Evolutionary conservation across 2,797 vertebrate genomes (phyloP).

Genomic region (Cottoperca gobio): DNA sequence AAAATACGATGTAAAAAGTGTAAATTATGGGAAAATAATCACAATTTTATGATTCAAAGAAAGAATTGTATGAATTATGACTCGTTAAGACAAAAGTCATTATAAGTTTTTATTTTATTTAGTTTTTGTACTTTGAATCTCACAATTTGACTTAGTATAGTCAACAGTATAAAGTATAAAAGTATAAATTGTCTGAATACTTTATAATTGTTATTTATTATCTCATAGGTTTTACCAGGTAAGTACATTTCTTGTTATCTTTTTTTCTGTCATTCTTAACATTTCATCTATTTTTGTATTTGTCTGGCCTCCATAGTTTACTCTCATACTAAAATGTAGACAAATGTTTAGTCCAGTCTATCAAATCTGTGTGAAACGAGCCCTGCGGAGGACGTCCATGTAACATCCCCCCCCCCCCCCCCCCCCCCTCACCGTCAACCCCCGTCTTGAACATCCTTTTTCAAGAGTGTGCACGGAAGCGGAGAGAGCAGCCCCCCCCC

Average conservation of each 20-base stretch:
- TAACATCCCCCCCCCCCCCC: background rate
- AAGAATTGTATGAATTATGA: background rate
- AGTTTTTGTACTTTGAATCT: background rate
- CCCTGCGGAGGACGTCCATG: constrained; percentile 55
- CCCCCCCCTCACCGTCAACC: too few species aligned
- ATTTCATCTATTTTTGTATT: too few species aligned
- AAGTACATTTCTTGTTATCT: background rate
- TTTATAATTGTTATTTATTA: background rate
- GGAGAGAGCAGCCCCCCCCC: background rate
- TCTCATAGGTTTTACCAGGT: background rate
- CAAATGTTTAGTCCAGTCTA: background rate
- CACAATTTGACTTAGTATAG: background rate
- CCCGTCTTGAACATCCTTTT: constrained; percentile 24
- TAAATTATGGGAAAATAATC: background rate
- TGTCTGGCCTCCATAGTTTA: background rate
- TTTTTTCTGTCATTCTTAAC: background rate
- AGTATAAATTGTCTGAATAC: background rate
- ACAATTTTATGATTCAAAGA: background rate
- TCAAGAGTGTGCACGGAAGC: constrained; percentile 14
- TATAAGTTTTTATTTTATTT: background rate
- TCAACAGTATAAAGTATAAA: too few species aligned
- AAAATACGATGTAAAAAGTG: too few species aligned
- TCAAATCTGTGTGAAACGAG: constrained; percentile 1
- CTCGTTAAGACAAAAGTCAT: background rate
- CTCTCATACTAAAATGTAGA: background rate